These are phyloP conservation scores for Chrysomallon squamiferum DNA, from an alignment of 1,140 invertebrate genomes.

Conservation along the genomic window DNA sequence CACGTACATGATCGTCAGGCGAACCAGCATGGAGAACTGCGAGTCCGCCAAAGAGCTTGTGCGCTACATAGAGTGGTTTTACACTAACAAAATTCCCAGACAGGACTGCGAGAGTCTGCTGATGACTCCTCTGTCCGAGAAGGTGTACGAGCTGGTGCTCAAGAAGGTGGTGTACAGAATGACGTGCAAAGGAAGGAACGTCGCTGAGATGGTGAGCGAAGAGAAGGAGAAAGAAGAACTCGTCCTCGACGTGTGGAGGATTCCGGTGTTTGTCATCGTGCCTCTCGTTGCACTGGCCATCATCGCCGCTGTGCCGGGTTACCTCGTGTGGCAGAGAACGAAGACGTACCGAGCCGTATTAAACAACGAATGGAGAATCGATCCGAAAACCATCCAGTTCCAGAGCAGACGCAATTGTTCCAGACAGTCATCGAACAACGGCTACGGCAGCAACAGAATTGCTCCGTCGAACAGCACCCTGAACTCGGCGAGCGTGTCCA, in stretches of 20 bases:
- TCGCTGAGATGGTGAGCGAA: slow-evolving; percentile 23
- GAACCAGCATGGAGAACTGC: slow-evolving; percentile 34
- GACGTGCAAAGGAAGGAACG: slow-evolving; percentile 32
- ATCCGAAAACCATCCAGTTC: slow-evolving; percentile 36
- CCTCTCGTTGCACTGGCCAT: slow-evolving; percentile 14
- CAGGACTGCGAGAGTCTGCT: slow-evolving; percentile 5
- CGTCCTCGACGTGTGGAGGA: slow-evolving; percentile 23
- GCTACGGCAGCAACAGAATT: slow-evolving; percentile 5
- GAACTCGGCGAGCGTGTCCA: no score
- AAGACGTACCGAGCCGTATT: slow-evolving; percentile 8
- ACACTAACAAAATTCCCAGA: slow-evolving; percentile 13
- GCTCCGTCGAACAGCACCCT: background rate
- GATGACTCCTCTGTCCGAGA: slow-evolving; percentile 34
- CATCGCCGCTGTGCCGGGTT: slow-evolving; percentile 4
- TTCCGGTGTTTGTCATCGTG: slow-evolving; percentile 19
- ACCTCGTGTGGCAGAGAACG: slow-evolving; percentile 17
- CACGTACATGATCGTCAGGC: slow-evolving; percentile 45
- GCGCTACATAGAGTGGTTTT: slow-evolving; percentile 48
- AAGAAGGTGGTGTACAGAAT: slow-evolving; percentile 29
- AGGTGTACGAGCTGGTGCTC: slow-evolving; percentile 11
- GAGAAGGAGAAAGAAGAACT: slow-evolving; percentile 28
- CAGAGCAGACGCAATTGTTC: background rate
- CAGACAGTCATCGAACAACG: background rate
- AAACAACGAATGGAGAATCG: slow-evolving; percentile 37
- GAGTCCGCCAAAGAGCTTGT: slow-evolving; percentile 39